phyloP scores from a whole-genome alignment of 2,888 invertebrate genomes.

The Brachynemurus nebulosus region DNA sequence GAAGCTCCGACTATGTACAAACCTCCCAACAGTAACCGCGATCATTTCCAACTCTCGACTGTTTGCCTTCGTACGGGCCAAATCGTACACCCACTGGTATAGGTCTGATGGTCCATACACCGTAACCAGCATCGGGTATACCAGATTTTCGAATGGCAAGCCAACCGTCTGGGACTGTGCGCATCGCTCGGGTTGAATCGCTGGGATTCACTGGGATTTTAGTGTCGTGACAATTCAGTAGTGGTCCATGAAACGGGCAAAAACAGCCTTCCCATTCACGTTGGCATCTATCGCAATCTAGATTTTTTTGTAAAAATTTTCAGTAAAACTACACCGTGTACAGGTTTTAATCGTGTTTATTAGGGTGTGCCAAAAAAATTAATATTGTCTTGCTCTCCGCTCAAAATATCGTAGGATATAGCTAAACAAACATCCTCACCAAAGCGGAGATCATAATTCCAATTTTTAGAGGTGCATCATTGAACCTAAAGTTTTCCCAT shows the following conservation, averaged over 20 bases:
- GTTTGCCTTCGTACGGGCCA: conserved; percentile 21
- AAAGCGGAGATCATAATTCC: too few relatives aligned
- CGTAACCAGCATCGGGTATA: conserved; percentile 13
- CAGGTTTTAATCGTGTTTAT: background rate
- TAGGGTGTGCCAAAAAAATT: too few relatives aligned
- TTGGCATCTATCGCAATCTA: background rate
- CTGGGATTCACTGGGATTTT: background rate
- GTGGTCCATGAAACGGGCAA: background rate
- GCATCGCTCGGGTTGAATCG: conserved; percentile 14
- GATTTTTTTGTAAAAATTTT: background rate
- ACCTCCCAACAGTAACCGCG: conserved; percentile 8
- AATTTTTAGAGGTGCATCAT: too few relatives aligned
- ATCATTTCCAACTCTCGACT: conserved; percentile 3
- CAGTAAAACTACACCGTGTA: background rate
- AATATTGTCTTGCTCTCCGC: too few relatives aligned
- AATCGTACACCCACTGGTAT: conserved; percentile 19
- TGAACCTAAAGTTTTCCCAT: too few relatives aligned
- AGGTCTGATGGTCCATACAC: conserved; percentile 16
- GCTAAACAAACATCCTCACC: too few relatives aligned
- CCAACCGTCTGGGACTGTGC: conserved; percentile 18
- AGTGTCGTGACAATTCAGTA: background rate
- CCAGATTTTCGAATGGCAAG: conserved; percentile 17
- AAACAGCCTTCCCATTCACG: background rate
- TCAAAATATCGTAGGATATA: too few relatives aligned
- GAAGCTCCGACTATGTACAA: too few relatives aligned